A percentile compares a stretch with the other conserved stretches of the same genome.
Conservation (phyloP, 1,140 invertebrate genomes). For the Drosophila ananassae region DNA sequence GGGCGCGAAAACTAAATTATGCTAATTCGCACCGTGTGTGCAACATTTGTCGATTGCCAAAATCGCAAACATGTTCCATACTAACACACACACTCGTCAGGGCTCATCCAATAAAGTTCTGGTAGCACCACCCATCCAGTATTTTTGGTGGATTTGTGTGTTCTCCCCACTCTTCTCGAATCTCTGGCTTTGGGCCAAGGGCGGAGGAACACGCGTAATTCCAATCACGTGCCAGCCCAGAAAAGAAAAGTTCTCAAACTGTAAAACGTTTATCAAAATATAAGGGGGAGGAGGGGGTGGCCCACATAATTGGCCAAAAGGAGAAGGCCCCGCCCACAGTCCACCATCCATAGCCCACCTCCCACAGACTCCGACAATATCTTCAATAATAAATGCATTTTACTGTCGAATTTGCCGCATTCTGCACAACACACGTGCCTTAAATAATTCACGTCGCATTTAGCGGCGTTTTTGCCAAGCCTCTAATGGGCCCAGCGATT, state of each 20-base stretch:
- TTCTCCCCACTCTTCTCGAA: constrained; percentile 17
- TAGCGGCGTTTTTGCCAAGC: constrained; percentile 70
- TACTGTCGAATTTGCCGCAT: constrained; percentile 81
- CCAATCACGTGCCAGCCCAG: constrained; percentile 73
- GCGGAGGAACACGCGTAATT: constrained; percentile 65
- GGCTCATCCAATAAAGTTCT: constrained; percentile 27
- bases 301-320: constrained; percentile 53
- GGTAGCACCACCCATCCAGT: constrained; percentile 22
- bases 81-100: constrained; percentile 1
- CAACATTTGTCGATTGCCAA: constrained; percentile 76
- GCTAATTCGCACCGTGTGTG: constrained; percentile 68
- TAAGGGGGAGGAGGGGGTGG: constrained; percentile 7
- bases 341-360: background rate
- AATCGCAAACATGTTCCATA: constrained; percentile 64
- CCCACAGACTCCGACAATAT: constrained; percentile 55
- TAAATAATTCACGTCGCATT: constrained; percentile 80
- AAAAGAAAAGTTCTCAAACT: constrained; percentile 78
- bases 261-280: constrained; percentile 80
- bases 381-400: constrained; percentile 82
- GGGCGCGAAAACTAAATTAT: constrained; percentile 52
- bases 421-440: constrained; percentile 79
- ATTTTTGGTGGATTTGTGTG: constrained; percentile 55
- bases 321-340: constrained; percentile 40
- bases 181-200: constrained; percentile 48
- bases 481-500: constrained; percentile 66